A percentile compares a stretch with the other conserved stretches of the same genome.
Evolutionary conservation across 1,140 invertebrate species (phyloP).

Genomic region (Brachionus asplanchnoidis): DNA sequence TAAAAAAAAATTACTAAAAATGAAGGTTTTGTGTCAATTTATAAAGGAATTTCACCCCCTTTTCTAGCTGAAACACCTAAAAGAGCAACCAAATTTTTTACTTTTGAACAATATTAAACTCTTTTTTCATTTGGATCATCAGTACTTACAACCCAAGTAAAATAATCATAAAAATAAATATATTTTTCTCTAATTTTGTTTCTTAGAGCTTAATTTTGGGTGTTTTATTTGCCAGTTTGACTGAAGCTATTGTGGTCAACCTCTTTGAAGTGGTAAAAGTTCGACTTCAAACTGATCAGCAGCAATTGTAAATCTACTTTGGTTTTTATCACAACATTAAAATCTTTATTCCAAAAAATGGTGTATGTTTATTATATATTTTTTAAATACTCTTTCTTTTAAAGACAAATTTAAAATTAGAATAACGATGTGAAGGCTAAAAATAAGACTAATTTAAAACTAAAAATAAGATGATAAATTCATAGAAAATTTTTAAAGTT

Average conservation of each 20-base stretch:
- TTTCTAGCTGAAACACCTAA: constrained; percentile 90
- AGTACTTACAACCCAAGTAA: neutral
- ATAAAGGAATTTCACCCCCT: constrained; percentile 85
- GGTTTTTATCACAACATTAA: constrained; percentile 88
- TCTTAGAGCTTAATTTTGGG: constrained; percentile 74
- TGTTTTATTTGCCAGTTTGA: constrained; percentile 75
- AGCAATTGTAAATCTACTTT: constrained; percentile 69
- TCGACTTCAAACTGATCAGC: constrained; percentile 60
- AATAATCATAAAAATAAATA: constrained; percentile 44
- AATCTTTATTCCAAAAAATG: constrained; percentile 66
- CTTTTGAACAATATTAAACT: constrained; percentile 84
- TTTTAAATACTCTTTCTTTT: too few relatives aligned
- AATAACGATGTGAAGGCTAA: too few relatives aligned
- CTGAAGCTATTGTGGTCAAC: constrained; percentile 82
- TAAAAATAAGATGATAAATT: too few relatives aligned
- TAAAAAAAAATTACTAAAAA: constrained; percentile 76
- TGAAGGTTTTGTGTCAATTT: constrained; percentile 66
- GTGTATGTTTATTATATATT: constrained; percentile 57
- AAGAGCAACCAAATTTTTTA: constrained; percentile 83
- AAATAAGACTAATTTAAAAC: too few relatives aligned
- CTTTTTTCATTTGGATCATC: constrained; percentile 70
- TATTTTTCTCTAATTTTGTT: constrained; percentile 47
- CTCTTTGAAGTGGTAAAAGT: constrained; percentile 93
- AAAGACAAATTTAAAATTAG: too few relatives aligned
- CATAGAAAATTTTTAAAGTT: too few relatives aligned